Evolutionary conservation across 2,888 invertebrate genomes (phyloP).

Genomic region (Strigamia transsilvanica): DNA sequence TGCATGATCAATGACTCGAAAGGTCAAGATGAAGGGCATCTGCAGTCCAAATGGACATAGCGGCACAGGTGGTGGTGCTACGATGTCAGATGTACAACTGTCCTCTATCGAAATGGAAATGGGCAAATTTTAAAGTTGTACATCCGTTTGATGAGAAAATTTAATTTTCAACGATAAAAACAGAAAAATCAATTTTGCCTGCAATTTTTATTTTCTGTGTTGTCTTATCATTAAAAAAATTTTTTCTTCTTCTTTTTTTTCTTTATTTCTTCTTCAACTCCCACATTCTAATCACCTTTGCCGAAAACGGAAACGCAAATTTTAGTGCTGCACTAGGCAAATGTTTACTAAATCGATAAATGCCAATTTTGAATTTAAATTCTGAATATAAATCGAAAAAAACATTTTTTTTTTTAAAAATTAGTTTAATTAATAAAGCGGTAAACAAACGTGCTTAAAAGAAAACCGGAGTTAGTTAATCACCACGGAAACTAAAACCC

Average conservation of each 20-base stretch:
- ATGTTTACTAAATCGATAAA: constrained; percentile 32
- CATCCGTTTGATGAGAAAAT: not conserved
- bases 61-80: not conserved
- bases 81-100: not conserved
- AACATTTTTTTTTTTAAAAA: not conserved
- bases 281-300: not conserved
- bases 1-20: constrained; percentile 47
- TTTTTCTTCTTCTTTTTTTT: too few species aligned
- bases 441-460: too few species aligned
- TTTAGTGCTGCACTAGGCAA: not conserved
- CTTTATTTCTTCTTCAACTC: not conserved
- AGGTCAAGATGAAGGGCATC: constrained; percentile 33
- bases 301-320: constrained; percentile 22
- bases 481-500: not conserved
- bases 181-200: not conserved
- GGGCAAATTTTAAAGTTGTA: not conserved
- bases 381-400: not conserved
- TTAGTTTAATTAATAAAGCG: too few species aligned
- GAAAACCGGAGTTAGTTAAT: not conserved
- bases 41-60: constrained; percentile 25
- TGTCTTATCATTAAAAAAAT: constrained; percentile 1
- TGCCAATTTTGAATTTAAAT: too few species aligned
- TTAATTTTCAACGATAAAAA: not conserved
- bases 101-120: not conserved
- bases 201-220: not conserved